Conservation (phyloP, 2,888 invertebrate species). For the Tuberolachnus salignus region DNA sequence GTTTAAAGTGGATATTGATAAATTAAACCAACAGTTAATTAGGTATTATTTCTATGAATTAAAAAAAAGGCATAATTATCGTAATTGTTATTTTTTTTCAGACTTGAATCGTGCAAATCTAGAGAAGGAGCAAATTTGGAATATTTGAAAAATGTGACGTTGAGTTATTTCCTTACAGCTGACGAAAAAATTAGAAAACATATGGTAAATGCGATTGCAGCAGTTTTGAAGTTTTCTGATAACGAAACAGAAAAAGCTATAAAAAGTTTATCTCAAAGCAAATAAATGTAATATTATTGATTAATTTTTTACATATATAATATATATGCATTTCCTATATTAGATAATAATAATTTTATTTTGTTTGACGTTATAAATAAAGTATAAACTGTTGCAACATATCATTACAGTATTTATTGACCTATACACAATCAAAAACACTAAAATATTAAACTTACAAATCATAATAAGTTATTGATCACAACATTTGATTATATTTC, state of each 20-base stretch:
- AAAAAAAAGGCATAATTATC: neutral
- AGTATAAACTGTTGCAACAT: neutral
- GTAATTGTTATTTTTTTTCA: slow-evolving; percentile 61
- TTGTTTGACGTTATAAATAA: neutral
- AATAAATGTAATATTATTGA: slow-evolving; percentile 3
- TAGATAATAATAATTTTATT: neutral
- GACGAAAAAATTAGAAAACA: slow-evolving; percentile 75
- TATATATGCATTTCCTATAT: neutral
- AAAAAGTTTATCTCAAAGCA: slow-evolving; percentile 49
- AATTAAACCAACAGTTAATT: slow-evolving; percentile 62
- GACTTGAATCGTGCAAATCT: slow-evolving; percentile 75
- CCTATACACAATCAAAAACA: neutral
- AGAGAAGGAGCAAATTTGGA: slow-evolving; percentile 86
- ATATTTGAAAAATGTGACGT: slow-evolving; percentile 87
- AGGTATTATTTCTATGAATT: slow-evolving; percentile 60
- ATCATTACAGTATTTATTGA: neutral
- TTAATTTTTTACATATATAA: neutral
- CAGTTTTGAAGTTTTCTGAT: slow-evolving; percentile 80
- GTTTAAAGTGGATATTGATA: slow-evolving; percentile 61
- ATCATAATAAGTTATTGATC: neutral
- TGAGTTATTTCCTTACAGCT: slow-evolving; percentile 76
- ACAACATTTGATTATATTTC: no score
- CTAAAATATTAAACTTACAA: neutral
- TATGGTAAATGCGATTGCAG: slow-evolving; percentile 88
- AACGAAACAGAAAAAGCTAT: slow-evolving; percentile 65